Evolutionary conservation across 1,140 invertebrate species (phyloP).

Genomic region (Drosophila watanabei): DNA sequence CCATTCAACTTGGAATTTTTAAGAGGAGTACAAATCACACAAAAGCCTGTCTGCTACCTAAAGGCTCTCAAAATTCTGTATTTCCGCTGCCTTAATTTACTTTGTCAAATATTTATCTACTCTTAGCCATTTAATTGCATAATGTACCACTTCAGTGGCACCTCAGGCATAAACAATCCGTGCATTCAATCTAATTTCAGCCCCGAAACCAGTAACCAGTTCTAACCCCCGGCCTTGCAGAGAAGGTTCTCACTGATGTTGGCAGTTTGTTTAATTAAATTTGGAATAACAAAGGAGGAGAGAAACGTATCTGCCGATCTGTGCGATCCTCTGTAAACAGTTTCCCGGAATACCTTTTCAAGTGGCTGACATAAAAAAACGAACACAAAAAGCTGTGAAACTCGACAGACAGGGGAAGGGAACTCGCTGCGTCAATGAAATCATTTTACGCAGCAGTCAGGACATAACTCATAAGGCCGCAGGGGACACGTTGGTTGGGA

Average conservation of each 20-base stretch:
- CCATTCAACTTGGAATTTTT: not conserved
- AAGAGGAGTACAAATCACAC: not conserved
- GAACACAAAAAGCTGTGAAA: conserved; percentile 29
- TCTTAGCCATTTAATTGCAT: conserved; percentile 20
- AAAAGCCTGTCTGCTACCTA: not conserved
- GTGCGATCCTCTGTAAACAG: conserved; percentile 47
- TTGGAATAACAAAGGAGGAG: conserved; percentile 56
- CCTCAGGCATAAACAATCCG: conserved; percentile 20
- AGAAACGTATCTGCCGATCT: conserved; percentile 31
- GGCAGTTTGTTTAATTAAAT: conserved; percentile 78
- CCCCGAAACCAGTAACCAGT: conserved; percentile 13
- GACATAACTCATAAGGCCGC: conserved; percentile 65
- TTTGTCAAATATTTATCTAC: conserved; percentile 15
- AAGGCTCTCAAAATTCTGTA: not conserved
- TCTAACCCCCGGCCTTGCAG: conserved; percentile 17
- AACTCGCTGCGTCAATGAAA: conserved; percentile 44
- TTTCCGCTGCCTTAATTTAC: conserved; percentile 8
- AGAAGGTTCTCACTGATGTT: conserved; percentile 43
- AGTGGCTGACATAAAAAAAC: conserved; percentile 54
- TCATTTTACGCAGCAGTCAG: conserved; percentile 62
- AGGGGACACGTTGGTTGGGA: conserved; percentile 34
- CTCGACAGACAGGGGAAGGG: not conserved
- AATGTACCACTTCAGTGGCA: conserved; percentile 19
- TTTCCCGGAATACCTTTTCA: conserved; percentile 68
- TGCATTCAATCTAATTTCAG: conserved; percentile 16